phyloP scores from a whole-genome alignment of 2,888 invertebrate species.

The Lasioglossum malachurum region DNA sequence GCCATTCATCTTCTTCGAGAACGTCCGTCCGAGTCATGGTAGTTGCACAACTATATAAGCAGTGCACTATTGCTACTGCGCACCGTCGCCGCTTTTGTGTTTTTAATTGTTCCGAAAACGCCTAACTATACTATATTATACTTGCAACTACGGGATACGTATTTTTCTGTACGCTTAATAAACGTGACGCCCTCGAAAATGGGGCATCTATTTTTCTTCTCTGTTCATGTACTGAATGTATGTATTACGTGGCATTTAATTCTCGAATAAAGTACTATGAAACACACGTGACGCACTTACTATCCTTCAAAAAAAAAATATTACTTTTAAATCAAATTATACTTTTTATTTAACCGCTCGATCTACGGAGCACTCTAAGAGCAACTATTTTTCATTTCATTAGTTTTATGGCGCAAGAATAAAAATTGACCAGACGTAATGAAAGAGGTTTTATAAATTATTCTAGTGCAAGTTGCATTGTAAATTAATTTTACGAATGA shows the following conservation, averaged over 20 bases:
- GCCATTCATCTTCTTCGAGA: conserved; percentile 7
- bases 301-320: neutral
- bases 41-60: conserved; percentile 3
- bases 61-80: conserved; percentile 21
- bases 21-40: conserved; percentile 49
- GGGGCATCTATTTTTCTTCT: neutral
- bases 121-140: conserved; percentile 3
- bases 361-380: neutral
- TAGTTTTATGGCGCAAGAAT: no score
- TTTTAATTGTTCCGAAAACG: neutral
- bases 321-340: neutral
- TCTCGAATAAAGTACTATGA: conserved; percentile 17
- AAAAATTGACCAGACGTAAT: neutral
- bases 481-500: neutral
- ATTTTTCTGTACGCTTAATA: conserved; percentile 48
- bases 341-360: neutral
- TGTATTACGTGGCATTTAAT: conserved; percentile 15
- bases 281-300: neutral
- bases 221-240: neutral
- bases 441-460: neutral
- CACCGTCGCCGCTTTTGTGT: conserved; percentile 17
- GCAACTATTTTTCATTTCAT: neutral
- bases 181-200: conserved; percentile 24
- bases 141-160: conserved; percentile 13
- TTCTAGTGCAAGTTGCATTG: neutral